Percentiles rank a stretch among this genome's conserved stretches.
Evolutionary conservation across 1,140 invertebrate species (phyloP).

Genomic region (Zaprionus ornatus): DNA sequence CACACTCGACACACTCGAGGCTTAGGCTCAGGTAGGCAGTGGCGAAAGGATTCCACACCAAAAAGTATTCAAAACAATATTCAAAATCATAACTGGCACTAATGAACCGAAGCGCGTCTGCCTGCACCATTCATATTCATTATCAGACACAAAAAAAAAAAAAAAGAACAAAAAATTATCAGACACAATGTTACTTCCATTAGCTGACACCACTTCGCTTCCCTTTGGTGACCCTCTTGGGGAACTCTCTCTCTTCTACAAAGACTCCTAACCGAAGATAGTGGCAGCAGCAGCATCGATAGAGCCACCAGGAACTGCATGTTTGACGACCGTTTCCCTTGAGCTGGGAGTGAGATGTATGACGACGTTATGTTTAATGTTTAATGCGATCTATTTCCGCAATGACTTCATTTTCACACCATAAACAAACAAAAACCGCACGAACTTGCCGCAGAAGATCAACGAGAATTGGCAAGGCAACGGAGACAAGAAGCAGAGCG

Average conservation of each 20-base stretch:
- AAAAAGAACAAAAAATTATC: no score
- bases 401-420: slow-evolving; percentile 55
- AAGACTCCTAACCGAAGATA: not conserved
- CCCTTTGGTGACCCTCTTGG: no score
- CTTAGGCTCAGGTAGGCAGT: not conserved
- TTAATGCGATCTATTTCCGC: slow-evolving; percentile 17
- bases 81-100: slow-evolving; percentile 1
- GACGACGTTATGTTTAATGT: slow-evolving; percentile 10
- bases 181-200: no score
- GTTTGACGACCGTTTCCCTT: not conserved
- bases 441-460: slow-evolving; percentile 37
- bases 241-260: no score
- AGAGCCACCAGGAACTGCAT: not conserved
- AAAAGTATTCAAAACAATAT: not conserved
- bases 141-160: no score
- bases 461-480: slow-evolving; percentile 3
- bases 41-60: not conserved
- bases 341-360: slow-evolving; percentile 27
- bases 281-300: not conserved
- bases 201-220: no score
- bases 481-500: slow-evolving; percentile 13
- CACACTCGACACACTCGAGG: slow-evolving; percentile 7
- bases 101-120: not conserved
- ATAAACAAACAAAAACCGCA: not conserved
- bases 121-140: no score